Conservation (phyloP, 2,113 vertebrate species). For the Ginglymostoma cirratum region DNA sequence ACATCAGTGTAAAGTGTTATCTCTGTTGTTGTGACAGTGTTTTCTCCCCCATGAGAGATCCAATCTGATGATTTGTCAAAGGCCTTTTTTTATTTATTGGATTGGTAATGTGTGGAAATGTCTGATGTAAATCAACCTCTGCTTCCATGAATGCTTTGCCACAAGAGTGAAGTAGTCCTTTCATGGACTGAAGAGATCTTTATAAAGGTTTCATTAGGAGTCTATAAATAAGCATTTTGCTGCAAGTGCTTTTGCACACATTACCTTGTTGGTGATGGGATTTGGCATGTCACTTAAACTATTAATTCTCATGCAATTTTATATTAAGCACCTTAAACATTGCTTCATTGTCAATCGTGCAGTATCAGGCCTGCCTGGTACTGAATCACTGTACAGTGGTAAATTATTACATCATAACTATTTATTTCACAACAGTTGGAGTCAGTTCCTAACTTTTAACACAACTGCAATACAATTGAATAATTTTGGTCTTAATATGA, state of each 20-base stretch:
- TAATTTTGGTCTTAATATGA: background rate
- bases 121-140: conserved; percentile 50
- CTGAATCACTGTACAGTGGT: background rate
- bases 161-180: conserved; percentile 47
- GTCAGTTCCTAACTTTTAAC: background rate
- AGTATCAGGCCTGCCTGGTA: background rate
- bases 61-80: background rate
- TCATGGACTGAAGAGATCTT: conserved; percentile 49
- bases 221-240: conserved; percentile 53
- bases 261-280: background rate
- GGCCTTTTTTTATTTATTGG: conserved; percentile 43
- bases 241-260: background rate
- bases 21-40: background rate
- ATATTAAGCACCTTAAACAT: background rate
- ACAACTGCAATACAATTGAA: background rate
- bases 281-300: background rate
- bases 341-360: background rate
- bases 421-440: background rate
- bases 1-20: background rate
- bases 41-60: background rate
- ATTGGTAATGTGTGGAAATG: conserved; percentile 45
- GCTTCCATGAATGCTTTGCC: conserved; percentile 47
- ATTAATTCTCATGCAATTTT: background rate
- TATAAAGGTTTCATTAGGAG: conserved; percentile 49
- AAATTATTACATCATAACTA: background rate